These are phyloP conservation scores for Drosophila lutescens DNA, from an alignment of 2,888 invertebrate species.

Conservation along the genomic window DNA sequence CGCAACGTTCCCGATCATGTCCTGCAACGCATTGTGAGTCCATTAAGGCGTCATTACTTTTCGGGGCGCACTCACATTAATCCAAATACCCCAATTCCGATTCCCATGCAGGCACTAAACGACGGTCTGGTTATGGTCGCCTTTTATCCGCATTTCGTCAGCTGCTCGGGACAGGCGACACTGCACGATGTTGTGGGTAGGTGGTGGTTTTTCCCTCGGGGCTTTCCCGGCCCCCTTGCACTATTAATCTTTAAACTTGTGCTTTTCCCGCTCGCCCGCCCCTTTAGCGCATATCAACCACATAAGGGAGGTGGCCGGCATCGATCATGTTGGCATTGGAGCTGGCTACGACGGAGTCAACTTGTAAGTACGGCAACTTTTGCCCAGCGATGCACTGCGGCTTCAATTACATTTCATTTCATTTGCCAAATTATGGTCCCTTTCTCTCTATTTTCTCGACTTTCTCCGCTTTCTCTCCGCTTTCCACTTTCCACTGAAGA, in stretches of 20 bases:
- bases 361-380: constrained; percentile 88
- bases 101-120: constrained; percentile 85
- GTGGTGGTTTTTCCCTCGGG: constrained; percentile 53
- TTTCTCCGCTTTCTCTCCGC: neutral
- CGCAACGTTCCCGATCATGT: constrained; percentile 93
- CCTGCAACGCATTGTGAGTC: constrained; percentile 87
- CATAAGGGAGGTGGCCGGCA: constrained; percentile 92
- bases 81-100: constrained; percentile 10
- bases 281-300: constrained; percentile 93
- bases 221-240: neutral
- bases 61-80: constrained; percentile 16
- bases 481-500: constrained; percentile 55
- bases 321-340: constrained; percentile 94
- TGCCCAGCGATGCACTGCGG: neutral
- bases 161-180: constrained; percentile 86
- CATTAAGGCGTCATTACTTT: constrained; percentile 36
- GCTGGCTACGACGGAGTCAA: constrained; percentile 96
- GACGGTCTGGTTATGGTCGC: constrained; percentile 88
- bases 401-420: constrained; percentile 41
- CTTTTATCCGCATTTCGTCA: constrained; percentile 87
- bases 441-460: constrained; percentile 6
- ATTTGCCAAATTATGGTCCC: constrained; percentile 41
- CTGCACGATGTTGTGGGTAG: constrained; percentile 87
- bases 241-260: constrained; percentile 43
- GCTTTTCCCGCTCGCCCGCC: constrained; percentile 25